Conservation (phyloP, 1,140 invertebrate genomes). For the Camponotus vicinus region DNA sequence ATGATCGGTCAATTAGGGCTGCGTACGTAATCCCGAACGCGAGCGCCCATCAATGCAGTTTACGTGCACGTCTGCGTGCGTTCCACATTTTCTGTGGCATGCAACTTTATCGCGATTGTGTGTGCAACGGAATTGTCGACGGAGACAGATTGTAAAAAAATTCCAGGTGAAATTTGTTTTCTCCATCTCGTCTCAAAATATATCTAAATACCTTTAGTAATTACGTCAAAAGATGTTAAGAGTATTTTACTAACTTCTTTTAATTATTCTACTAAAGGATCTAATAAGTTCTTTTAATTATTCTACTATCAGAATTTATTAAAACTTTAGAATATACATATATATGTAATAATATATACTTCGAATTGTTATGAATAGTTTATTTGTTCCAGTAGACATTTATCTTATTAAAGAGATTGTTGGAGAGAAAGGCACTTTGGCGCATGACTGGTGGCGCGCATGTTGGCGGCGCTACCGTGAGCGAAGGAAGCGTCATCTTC, state of each 20-base stretch:
- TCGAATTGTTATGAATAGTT: not conserved
- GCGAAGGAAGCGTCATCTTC: too few relatives aligned
- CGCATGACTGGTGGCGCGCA: too few relatives aligned
- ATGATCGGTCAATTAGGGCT: slow-evolving; percentile 43
- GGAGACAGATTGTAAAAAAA: slow-evolving; percentile 42
- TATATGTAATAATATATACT: not conserved
- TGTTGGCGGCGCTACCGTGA: too few relatives aligned
- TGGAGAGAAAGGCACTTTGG: too few relatives aligned
- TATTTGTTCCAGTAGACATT: not conserved
- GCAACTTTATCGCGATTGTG: slow-evolving; percentile 23
- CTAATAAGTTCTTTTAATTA: too few relatives aligned
- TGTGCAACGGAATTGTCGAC: slow-evolving; percentile 19
- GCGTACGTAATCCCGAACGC: slow-evolving; percentile 22
- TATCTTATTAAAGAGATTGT: not conserved
- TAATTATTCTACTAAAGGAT: not conserved
- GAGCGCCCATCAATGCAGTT: slow-evolving; percentile 34
- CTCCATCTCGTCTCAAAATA: not conserved
- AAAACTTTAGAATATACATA: not conserved
- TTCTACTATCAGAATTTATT: not conserved
- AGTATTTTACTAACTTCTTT: not conserved
- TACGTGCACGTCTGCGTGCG: not conserved
- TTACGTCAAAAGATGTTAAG: not conserved
- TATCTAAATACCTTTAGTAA: not conserved
- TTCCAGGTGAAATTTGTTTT: slow-evolving; percentile 40
- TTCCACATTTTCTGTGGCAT: slow-evolving; percentile 9